Conservation (phyloP, 2,888 invertebrate genomes). For the Callyntrura guangdongensis region DNA sequence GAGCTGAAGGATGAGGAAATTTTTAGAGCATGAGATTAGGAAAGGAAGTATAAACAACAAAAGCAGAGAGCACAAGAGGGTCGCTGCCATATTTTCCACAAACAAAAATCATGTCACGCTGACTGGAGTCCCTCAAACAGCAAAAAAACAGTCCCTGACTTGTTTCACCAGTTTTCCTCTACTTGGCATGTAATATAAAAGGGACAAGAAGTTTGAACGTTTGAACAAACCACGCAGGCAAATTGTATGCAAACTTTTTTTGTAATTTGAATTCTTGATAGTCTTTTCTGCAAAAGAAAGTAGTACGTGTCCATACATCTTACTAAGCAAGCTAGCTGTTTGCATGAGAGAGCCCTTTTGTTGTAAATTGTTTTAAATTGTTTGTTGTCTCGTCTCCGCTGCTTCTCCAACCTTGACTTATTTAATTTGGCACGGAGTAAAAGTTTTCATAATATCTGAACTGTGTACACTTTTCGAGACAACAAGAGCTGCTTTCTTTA, state of each 20-base stretch:
- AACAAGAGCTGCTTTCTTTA: background rate
- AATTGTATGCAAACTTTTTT: conserved; percentile 52
- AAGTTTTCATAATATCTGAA: conserved; percentile 29
- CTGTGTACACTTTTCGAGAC: background rate
- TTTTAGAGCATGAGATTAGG: conserved; percentile 53
- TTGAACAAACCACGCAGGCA: background rate
- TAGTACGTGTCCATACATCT: too few relatives aligned
- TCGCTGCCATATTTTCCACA: conserved; percentile 11
- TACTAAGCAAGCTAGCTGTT: background rate
- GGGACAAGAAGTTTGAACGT: conserved; percentile 9
- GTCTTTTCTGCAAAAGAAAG: background rate
- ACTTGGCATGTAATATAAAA: background rate
- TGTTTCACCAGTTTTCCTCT: background rate
- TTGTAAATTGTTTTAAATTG: conserved; percentile 44
- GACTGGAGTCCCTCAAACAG: conserved; percentile 34
- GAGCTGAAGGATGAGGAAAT: conserved; percentile 30
- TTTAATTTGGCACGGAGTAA: conserved; percentile 71
- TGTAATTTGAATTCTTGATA: conserved; percentile 3
- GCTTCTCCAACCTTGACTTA: conserved; percentile 65
- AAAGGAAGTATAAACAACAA: conserved; percentile 22
- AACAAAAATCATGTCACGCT: conserved; percentile 44
- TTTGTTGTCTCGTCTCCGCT: conserved; percentile 24
- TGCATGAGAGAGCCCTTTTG: background rate
- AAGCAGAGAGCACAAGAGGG: background rate
- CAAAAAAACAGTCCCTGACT: background rate